Base-by-base conservation (phyloP, 2,113 vertebrate genomes). In the Hoplias malabaricus region DNA sequence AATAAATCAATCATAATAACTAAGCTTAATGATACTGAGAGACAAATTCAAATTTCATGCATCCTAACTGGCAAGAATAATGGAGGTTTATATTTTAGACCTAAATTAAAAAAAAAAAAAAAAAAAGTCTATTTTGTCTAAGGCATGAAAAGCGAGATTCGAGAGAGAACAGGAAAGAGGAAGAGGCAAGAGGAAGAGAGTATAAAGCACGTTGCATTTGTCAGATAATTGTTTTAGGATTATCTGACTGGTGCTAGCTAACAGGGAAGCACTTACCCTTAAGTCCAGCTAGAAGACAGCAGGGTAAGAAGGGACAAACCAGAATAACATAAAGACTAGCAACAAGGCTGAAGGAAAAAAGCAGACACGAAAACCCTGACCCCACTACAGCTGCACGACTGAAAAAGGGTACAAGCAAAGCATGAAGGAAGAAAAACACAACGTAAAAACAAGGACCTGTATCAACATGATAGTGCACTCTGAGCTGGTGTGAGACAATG, bases 241-340 rank as follows among this genome's bases (percentile, higher is more conserved):
- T 98, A 99, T 99, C 98, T 99, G 98, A 99, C 93, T 96, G 96
- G 96, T 97, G 96, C 96, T 95, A 96, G 94, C 96, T 98, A 93
- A 94, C 93, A 94, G 95, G 96, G 96, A 96, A 98, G 95, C 96
- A 99, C 98, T 99, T 99, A 99, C 97, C 98, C 97, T 98, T 99
- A 92, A 98, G 96, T 99, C 98, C 98, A 96, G 96, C 98, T 99
- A 99, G 98, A 99, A 99, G 98, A 97, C 98, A 98, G 98, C 98
- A 97, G 98, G 97, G 96, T 99, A 98, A 99, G 98, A 99, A 98
- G 96, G 96, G 96, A 99, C 96, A 99, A 98, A 99, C 96, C 98
- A 99, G 96, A 99, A 99, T 96, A 98, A 99, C 98, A 99, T 99
- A 98, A 99, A 99, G 96, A 98, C 97, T 98, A 99, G 96, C 97